phyloP scores from a whole-genome alignment of 30 jellyfish, hydroid and myxozoan species.

The Turritopsis dohrnii region DNA sequence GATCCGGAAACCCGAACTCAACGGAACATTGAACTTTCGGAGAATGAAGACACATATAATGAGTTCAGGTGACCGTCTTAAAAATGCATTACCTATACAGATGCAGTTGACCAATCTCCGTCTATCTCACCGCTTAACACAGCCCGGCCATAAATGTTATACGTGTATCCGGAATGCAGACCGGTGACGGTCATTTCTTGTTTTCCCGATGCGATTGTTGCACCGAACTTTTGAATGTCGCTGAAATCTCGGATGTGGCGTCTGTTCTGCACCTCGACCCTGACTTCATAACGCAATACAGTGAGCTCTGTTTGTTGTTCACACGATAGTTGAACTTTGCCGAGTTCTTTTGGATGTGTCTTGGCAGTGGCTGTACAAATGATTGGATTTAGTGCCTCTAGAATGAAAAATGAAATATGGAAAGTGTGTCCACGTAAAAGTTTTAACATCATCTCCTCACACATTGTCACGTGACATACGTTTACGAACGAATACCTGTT shows the following conservation, averaged over 20 bases:
- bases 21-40: no score
- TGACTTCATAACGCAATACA: not conserved
- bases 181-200: not conserved
- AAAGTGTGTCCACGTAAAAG: no score
- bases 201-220: not conserved
- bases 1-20: no score
- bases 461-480: no score
- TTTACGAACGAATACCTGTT: no score
- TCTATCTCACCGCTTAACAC: not conserved
- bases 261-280: not conserved
- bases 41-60: no score
- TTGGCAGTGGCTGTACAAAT: not conserved
- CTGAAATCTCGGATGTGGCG: not conserved
- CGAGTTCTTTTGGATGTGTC: not conserved
- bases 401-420: no score
- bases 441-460: no score
- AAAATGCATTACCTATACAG: not conserved
- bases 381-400: not conserved
- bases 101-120: conserved; percentile 4
- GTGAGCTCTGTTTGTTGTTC: not conserved
- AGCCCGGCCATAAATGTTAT: not conserved
- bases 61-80: no score
- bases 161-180: conserved; percentile 1
- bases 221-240: not conserved
- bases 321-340: not conserved